Evolutionary conservation across 2,113 vertebrate species (phyloP).

Genomic region (Gallinago jamesoni): DNA sequence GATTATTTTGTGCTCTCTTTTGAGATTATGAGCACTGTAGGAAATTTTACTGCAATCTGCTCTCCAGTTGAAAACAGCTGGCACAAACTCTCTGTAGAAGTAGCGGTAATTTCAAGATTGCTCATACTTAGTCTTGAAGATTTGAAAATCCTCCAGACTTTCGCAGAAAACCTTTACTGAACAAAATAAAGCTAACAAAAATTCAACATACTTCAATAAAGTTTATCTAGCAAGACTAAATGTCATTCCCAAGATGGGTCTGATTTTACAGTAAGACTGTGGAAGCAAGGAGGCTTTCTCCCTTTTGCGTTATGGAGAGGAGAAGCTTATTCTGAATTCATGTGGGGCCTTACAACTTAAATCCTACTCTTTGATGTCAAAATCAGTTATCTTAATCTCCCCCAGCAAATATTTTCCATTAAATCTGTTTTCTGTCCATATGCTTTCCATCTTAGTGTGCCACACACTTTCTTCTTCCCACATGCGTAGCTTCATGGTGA

Average conservation of each 20-base stretch:
- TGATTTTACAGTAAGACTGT: neutral
- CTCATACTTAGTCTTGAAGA: neutral
- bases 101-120: neutral
- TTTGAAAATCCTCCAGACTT: neutral
- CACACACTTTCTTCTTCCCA: neutral
- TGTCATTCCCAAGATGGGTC: neutral
- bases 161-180: neutral
- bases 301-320: neutral
- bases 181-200: neutral
- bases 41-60: constrained; percentile 29
- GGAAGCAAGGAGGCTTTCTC: neutral
- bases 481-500: neutral
- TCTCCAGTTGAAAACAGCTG: constrained; percentile 14
- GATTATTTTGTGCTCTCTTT: neutral
- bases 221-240: neutral
- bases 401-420: neutral
- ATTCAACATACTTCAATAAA: neutral
- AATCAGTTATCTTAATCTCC: neutral
- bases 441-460: neutral
- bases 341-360: neutral
- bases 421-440: neutral
- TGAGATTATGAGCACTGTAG: neutral
- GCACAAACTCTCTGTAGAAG: neutral
- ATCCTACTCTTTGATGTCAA: neutral
- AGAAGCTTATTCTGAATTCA: neutral